These are phyloP conservation scores for Pipistrellus kuhlii DNA, from an alignment of 2,797 vertebrate genomes.

Conservation along the genomic window DNA sequence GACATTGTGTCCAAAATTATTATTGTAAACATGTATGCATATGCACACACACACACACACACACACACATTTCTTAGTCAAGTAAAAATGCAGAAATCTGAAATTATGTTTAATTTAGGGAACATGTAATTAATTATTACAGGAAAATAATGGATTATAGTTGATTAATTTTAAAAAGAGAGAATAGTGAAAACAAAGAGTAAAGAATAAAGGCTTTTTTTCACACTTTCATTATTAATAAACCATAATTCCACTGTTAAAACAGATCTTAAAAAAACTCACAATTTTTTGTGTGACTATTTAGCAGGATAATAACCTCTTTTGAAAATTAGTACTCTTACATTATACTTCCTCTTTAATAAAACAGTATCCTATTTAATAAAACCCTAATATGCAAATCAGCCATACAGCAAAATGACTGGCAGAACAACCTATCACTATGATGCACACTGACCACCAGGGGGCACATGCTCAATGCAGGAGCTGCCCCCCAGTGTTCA, in stretches of 20 bases:
- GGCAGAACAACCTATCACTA: too few species aligned
- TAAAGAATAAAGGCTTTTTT: neutral
- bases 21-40: neutral
- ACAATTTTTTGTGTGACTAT: neutral
- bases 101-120: neutral
- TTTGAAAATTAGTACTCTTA: slow-evolving; percentile 21
- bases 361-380: neutral
- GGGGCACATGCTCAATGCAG: too few species aligned
- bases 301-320: neutral
- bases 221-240: neutral
- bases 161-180: slow-evolving; percentile 18
- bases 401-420: too few species aligned
- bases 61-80: neutral
- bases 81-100: neutral
- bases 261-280: neutral
- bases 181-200: neutral
- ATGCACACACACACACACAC: neutral
- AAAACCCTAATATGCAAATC: too few species aligned
- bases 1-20: neutral
- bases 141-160: neutral
- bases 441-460: too few species aligned
- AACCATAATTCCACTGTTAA: neutral
- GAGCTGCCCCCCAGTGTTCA: too few species aligned
- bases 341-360: neutral
- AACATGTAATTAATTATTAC: neutral